Evolutionary conservation across 2,797 vertebrate species (phyloP).

Genomic region (Lepilemur septentrionalis): DNA sequence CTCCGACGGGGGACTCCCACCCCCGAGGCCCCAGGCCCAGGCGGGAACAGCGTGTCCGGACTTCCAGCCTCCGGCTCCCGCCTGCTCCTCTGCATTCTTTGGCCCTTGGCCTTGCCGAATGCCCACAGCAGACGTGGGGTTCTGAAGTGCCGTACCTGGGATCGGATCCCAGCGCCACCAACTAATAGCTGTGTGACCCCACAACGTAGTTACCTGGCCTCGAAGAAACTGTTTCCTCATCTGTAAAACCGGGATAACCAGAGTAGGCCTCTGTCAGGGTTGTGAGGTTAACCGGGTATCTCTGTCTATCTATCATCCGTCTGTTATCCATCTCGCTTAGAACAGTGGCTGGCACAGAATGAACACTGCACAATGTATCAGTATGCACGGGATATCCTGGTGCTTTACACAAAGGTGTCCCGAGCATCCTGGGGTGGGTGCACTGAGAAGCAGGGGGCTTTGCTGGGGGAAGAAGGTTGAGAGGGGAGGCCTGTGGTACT

Average conservation of each 20-base stretch:
- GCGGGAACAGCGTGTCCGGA: not conserved
- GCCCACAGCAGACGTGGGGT: not conserved
- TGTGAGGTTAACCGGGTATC: not conserved
- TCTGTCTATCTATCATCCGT: no score
- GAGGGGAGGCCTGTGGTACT: not conserved
- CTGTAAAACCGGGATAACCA: not conserved
- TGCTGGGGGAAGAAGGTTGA: not conserved
- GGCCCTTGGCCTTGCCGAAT: not conserved
- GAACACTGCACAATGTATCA: not conserved
- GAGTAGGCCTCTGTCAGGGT: not conserved
- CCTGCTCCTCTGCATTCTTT: not conserved
- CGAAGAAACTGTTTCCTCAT: not conserved
- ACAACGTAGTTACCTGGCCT: not conserved
- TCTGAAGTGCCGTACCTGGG: not conserved
- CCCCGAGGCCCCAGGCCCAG: not conserved
- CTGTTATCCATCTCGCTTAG: not conserved
- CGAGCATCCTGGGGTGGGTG: not conserved
- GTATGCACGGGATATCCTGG: not conserved
- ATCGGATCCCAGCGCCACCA: not conserved
- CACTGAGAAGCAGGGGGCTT: not conserved
- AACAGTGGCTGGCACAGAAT: not conserved
- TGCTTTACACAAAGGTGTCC: not conserved
- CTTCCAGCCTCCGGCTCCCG: not conserved
- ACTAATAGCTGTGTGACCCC: not conserved
- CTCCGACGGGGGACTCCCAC: not conserved